These are phyloP conservation scores for Heterodera filipjevi DNA, from an alignment of 2,888 invertebrate species.

Conservation along the genomic window DNA sequence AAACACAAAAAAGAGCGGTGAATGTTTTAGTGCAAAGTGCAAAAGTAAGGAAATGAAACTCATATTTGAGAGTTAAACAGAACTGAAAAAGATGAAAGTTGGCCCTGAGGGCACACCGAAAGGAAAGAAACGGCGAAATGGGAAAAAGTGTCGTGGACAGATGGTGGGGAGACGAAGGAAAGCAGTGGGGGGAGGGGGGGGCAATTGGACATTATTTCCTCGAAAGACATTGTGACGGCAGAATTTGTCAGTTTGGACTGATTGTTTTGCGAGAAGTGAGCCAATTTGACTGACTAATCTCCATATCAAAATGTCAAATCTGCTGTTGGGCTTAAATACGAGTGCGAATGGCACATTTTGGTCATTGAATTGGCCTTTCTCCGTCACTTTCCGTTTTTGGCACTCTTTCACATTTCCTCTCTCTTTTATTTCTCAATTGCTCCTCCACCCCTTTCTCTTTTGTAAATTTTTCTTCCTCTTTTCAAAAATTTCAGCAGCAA, in stretches of 20 bases:
- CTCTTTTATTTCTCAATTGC: background rate
- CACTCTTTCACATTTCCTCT: no score
- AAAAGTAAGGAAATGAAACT: background rate
- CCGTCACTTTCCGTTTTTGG: no score
- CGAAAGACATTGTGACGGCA: no score
- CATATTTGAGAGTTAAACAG: background rate
- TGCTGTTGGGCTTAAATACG: no score
- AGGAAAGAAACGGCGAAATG: background rate
- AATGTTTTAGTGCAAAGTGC: background rate
- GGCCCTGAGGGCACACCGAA: background rate
- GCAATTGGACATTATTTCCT: background rate
- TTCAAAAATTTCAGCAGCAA: background rate
- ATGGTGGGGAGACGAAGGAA: background rate
- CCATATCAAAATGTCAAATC: no score
- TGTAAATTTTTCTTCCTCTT: background rate
- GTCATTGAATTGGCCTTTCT: no score
- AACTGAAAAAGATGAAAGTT: background rate
- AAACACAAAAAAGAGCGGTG: background rate
- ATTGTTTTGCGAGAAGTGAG: no score
- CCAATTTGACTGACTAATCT: no score
- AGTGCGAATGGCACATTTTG: no score
- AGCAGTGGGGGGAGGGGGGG: background rate
- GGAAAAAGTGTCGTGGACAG: slow-evolving; percentile 13
- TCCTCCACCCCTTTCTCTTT: background rate
- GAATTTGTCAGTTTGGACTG: no score